Conservation (phyloP, 2,888 invertebrate genomes). For the Hyposoter dolosus region DNA sequence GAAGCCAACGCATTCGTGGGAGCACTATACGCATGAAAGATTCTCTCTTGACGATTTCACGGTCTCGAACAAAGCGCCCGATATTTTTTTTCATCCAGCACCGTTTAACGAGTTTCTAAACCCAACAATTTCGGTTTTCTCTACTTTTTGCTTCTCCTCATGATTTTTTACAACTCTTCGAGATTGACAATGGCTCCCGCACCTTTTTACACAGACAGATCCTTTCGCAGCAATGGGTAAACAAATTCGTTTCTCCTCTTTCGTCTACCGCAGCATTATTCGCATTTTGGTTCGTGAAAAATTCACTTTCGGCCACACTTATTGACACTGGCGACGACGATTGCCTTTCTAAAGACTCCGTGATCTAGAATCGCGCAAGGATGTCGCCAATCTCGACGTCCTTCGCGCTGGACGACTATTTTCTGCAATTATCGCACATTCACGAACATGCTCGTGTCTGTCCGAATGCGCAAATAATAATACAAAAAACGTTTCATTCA, state of each 20-base stretch:
- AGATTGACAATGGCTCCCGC: background rate
- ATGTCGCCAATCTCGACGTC: conserved; percentile 60
- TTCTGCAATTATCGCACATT: conserved; percentile 44
- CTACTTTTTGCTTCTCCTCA: background rate
- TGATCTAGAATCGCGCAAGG: conserved; percentile 53
- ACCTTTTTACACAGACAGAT: background rate
- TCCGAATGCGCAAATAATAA: background rate
- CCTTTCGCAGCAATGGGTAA: no score
- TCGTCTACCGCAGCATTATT: no score
- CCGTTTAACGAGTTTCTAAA: background rate
- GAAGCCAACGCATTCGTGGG: conserved; percentile 42
- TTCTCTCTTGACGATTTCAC: conserved; percentile 29
- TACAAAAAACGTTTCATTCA: background rate
- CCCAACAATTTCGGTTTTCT: background rate
- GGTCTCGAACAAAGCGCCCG: background rate
- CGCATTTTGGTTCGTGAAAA: conserved; percentile 2
- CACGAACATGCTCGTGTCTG: background rate
- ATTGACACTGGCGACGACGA: conserved; percentile 39
- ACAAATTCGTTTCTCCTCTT: no score
- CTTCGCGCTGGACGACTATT: conserved; percentile 56
- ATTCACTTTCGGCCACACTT: conserved; percentile 2
- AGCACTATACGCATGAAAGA: conserved; percentile 27
- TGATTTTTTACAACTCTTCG: background rate
- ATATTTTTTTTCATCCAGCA: conserved; percentile 3
- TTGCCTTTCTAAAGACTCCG: conserved; percentile 61